phyloP scores from a whole-genome alignment of 2,113 vertebrate species.

The Crotalus horridus region DNA sequence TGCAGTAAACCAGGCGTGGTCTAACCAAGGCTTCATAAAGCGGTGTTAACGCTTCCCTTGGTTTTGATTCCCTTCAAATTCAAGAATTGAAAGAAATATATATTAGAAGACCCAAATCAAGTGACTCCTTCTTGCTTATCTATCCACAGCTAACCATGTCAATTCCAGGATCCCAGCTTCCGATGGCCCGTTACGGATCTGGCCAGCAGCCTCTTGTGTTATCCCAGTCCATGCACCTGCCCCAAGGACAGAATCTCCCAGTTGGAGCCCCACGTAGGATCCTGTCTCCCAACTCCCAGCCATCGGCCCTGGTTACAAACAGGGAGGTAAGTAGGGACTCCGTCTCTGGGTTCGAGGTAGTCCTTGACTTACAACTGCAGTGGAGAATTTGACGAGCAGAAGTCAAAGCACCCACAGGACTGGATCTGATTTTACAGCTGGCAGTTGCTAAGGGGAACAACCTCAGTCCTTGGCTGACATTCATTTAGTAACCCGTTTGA shows the following conservation, averaged over 20 bases:
- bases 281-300: conserved; percentile 87
- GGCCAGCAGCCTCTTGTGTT: conserved; percentile 95
- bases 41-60: too few species aligned
- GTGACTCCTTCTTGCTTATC: neutral
- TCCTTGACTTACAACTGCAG: too few species aligned
- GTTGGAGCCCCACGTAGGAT: conserved; percentile 90
- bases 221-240: conserved; percentile 95
- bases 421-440: too few species aligned
- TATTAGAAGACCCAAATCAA: neutral
- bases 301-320: conserved; percentile 81
- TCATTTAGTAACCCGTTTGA: too few species aligned
- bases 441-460: too few species aligned
- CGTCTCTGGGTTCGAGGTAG: too few species aligned
- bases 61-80: too few species aligned
- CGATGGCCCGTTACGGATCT: conserved; percentile 86
- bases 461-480: too few species aligned
- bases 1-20: too few species aligned
- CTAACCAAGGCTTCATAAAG: too few species aligned
- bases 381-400: too few species aligned
- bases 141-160: conserved; percentile 89
- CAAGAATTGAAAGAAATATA: neutral
- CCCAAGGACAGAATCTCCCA: conserved; percentile 91
- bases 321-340: conserved; percentile 81
- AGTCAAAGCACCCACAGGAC: too few species aligned
- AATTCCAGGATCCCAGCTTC: conserved; percentile 90